Percentiles rank a stretch among this genome's conserved stretches.
phyloP scores from a whole-genome alignment of 2,888 invertebrate genomes.

The Tachina grossa region DNA sequence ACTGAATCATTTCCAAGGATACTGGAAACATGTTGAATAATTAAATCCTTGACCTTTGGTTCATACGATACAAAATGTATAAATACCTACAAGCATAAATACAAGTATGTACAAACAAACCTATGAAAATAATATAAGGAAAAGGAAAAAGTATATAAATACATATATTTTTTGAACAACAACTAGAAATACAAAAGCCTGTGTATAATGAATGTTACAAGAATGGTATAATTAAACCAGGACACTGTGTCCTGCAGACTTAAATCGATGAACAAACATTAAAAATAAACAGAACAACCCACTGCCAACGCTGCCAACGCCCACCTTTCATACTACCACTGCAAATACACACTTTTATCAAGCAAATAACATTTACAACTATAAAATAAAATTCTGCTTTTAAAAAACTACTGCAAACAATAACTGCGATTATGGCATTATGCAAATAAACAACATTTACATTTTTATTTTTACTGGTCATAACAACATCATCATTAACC shows the following conservation, averaged over 20 bases:
- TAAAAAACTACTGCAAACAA: slow-evolving; percentile 1
- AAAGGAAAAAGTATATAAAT: neutral
- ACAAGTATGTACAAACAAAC: neutral
- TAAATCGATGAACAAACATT: slow-evolving; percentile 3
- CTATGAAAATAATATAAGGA: slow-evolving; percentile 13
- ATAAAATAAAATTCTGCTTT: slow-evolving; percentile 19
- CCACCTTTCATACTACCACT: too few species aligned
- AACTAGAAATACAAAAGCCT: slow-evolving; percentile 34
- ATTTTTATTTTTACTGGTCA: slow-evolving; percentile 66
- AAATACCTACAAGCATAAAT: neutral
- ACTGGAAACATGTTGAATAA: slow-evolving; percentile 61
- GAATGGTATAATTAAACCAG: slow-evolving; percentile 44
- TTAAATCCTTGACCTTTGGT: slow-evolving; percentile 70
- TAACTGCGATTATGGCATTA: slow-evolving; percentile 48
- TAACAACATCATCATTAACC: slow-evolving; percentile 59
- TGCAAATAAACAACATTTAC: slow-evolving; percentile 67
- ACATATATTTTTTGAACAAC: slow-evolving; percentile 14
- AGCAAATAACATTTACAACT: slow-evolving; percentile 37
- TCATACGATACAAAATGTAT: slow-evolving; percentile 23
- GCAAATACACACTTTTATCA: slow-evolving; percentile 12
- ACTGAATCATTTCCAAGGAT: slow-evolving; percentile 31
- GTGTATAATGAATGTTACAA: slow-evolving; percentile 43
- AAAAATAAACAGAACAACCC: neutral
- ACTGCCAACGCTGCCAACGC: too few species aligned
- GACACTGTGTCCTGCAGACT: slow-evolving; percentile 48